Conservation (phyloP, 2,888 invertebrate species). For the Zhuqinia jingwanae region DNA sequence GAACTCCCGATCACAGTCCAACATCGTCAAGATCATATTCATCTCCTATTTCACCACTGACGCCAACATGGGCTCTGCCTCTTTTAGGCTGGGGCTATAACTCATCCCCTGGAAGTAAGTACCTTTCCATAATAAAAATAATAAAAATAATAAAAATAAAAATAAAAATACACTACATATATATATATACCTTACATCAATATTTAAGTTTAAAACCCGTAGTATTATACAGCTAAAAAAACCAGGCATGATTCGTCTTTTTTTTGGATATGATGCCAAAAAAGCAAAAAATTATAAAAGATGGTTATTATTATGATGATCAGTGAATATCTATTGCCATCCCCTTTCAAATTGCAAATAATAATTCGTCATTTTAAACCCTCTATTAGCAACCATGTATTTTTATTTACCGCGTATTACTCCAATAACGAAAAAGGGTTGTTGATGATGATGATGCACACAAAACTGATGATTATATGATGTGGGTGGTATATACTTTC, state of each 20-base stretch:
- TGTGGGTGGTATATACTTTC: conserved; percentile 23
- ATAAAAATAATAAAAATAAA: too few relatives aligned
- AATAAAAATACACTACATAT: too few relatives aligned
- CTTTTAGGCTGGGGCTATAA: conserved; percentile 79
- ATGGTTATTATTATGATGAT: too few relatives aligned
- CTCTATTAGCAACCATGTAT: conserved; percentile 17
- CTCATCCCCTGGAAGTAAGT: conserved; percentile 79
- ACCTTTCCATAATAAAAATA: too few relatives aligned
- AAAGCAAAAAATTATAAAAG: too few relatives aligned
- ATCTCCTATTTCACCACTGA: conserved; percentile 79
- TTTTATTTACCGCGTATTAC: too few relatives aligned
- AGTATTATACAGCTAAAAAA: too few relatives aligned
- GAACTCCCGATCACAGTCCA: conserved; percentile 79
- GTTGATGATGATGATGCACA: neutral
- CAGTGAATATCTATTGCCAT: neutral
- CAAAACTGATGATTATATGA: neutral
- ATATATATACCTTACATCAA: too few relatives aligned
- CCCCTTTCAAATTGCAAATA: conserved; percentile 34
- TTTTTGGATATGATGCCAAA: too few relatives aligned
- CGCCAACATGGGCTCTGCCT: conserved; percentile 79
- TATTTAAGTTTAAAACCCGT: too few relatives aligned
- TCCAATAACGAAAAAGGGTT: too few relatives aligned
- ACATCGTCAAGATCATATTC: conserved; percentile 79
- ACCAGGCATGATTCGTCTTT: too few relatives aligned
- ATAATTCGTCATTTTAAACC: conserved; percentile 34